Percentiles rank a stretch among this genome's conserved stretches.
These are phyloP conservation scores for Parazoanthus swiftii DNA, from an alignment of 92 coral and sea anemone genomes.

Conservation along the genomic window DNA sequence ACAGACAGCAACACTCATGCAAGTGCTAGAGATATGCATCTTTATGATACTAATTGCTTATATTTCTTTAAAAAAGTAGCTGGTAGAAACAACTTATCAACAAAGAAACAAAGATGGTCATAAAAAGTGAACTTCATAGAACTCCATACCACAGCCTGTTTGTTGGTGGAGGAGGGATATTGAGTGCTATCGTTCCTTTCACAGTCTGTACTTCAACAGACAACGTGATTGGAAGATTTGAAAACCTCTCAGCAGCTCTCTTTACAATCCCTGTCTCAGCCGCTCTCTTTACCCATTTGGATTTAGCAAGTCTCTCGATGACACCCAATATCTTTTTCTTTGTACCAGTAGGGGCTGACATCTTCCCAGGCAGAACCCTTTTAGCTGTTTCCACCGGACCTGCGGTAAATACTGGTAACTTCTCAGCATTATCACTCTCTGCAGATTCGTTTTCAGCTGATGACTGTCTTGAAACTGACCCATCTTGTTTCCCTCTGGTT, in stretches of 20 bases:
- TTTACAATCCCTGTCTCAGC: slow-evolving; percentile 95
- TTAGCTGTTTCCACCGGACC: slow-evolving; percentile 43
- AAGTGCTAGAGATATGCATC: too few species aligned
- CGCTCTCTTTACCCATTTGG: slow-evolving; percentile 99
- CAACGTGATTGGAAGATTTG: slow-evolving; percentile 90
- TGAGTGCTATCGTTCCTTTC: slow-evolving; percentile 88
- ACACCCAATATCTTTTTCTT: slow-evolving; percentile 86
- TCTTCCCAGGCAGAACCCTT: slow-evolving; percentile 42
- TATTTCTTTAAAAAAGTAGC: too few species aligned
- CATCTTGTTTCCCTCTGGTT: slow-evolving; percentile 26
- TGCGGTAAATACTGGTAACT: slow-evolving; percentile 30
- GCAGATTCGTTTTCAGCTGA: slow-evolving; percentile 41
- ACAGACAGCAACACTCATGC: too few species aligned
- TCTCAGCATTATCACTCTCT: slow-evolving; percentile 53
- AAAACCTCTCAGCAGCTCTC: slow-evolving; percentile 96
- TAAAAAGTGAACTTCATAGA: background rate
- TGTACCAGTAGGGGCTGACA: slow-evolving; percentile 54
- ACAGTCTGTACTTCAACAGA: slow-evolving; percentile 86
- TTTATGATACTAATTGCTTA: too few species aligned
- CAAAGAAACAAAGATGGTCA: too few species aligned
- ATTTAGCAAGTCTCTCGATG: slow-evolving; percentile 91
- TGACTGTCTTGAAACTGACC: slow-evolving; percentile 46
- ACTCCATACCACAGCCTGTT: slow-evolving; percentile 92
- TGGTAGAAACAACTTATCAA: too few species aligned
- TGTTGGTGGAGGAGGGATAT: slow-evolving; percentile 98